Percentiles rank a stretch among this genome's conserved stretches.
These are phyloP conservation scores for Alloscopus bannaensis DNA, from an alignment of 2,888 invertebrate genomes.

Conservation along the genomic window DNA sequence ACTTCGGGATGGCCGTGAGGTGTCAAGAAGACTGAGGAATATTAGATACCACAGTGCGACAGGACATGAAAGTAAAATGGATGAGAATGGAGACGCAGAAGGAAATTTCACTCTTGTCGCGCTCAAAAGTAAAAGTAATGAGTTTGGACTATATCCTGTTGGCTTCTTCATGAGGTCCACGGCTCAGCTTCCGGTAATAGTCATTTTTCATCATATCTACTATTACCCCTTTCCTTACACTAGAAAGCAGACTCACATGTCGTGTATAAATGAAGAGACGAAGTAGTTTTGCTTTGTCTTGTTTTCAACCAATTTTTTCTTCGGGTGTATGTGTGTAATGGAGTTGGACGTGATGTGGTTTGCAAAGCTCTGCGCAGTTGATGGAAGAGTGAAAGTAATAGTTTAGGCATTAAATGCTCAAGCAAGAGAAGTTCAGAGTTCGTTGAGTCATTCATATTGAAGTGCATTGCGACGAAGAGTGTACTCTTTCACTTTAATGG, in stretches of 20 bases:
- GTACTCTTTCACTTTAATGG: too few relatives aligned
- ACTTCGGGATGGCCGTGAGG: slow-evolving; percentile 75
- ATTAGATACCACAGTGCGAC: slow-evolving; percentile 76
- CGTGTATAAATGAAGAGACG: not conserved
- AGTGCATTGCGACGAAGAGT: too few relatives aligned
- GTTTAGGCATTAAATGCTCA: not conserved
- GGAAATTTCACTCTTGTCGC: slow-evolving; percentile 94
- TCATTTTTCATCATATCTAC: slow-evolving; percentile 17
- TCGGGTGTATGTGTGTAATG: not conserved
- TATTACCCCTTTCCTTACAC: too few relatives aligned
- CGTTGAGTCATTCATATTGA: too few relatives aligned
- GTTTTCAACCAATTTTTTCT: not conserved
- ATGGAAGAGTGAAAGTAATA: not conserved
- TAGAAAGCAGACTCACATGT: too few relatives aligned
- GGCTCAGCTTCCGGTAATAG: slow-evolving; percentile 81
- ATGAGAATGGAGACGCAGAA: slow-evolving; percentile 93
- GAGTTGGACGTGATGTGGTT: not conserved
- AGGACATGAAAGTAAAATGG: slow-evolving; percentile 79
- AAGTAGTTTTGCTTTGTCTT: not conserved
- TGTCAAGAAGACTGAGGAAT: slow-evolving; percentile 75
- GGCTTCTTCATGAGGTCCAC: slow-evolving; percentile 76
- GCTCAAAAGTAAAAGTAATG: slow-evolving; percentile 73
- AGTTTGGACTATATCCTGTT: slow-evolving; percentile 76
- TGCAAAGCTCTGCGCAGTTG: not conserved
- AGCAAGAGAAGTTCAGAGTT: not conserved